Evolutionary conservation across 2,113 vertebrate species (phyloP).

Genomic region (Pomatostomus ruficeps): DNA sequence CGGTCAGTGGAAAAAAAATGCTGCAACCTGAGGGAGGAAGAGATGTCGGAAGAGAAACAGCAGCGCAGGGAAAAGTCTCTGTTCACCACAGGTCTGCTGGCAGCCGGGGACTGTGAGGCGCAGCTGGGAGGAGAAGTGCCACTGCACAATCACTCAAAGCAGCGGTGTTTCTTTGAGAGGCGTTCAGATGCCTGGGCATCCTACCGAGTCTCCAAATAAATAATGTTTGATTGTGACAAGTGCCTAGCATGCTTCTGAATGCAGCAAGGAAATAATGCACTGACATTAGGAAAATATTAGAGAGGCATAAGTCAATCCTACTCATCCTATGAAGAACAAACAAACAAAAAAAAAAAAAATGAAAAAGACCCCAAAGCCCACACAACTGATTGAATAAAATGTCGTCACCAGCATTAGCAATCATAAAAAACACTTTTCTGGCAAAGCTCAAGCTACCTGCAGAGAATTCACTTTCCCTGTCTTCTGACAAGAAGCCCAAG

Average conservation of each 20-base stretch:
- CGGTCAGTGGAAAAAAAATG: background rate
- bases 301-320: background rate
- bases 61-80: background rate
- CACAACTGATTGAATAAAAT: background rate
- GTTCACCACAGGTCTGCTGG: conserved; percentile 1
- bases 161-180: conserved; percentile 5
- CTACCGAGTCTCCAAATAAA: conserved; percentile 19
- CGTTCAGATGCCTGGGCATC: background rate
- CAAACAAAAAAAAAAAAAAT: background rate
- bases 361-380: background rate
- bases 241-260: background rate
- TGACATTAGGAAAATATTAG: background rate
- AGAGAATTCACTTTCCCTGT: conserved; percentile 53
- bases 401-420: background rate
- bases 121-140: conserved; percentile 30
- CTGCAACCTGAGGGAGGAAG: background rate
- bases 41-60: background rate
- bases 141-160: conserved; percentile 39
- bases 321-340: background rate
- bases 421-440: conserved; percentile 44
- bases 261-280: conserved; percentile 1
- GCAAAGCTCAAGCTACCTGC: conserved; percentile 43
- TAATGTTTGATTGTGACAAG: conserved; percentile 24
- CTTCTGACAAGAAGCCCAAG: conserved; percentile 27
- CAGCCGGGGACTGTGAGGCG: background rate